Evolutionary conservation across 2,797 vertebrate genomes (phyloP), one percentile per base, ranked within the genome.

Genomic region (Esox masquinongy): DNA sequence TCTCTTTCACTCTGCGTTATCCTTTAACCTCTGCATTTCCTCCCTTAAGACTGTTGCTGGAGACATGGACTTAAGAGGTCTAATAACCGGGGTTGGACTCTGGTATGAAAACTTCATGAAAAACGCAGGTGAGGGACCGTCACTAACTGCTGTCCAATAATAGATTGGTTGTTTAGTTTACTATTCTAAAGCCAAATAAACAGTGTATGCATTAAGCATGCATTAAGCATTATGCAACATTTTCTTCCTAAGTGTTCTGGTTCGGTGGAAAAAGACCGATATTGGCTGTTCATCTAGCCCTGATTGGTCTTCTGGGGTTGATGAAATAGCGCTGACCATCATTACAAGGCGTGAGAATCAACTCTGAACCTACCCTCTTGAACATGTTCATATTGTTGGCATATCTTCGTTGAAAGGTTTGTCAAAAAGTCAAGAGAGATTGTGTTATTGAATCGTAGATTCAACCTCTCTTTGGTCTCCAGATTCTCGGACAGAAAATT

Each of bases 91-190:
- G 12, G 96, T 93, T 1, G 92, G 93, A 0, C 88, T 89, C 9
- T 88, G 97, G 74, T 99, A 99, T 73, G 95, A 96, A 75, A 92
- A 94, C 70, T 96, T 95, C 93, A 91, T 99, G 82, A 96, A 96
- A 91, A 90, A 93, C 88, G 96, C 96, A 3, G 98, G 98, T 97
- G 86, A 94, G 94, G 43, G 24, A 79, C 15, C 66, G 2, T 12
- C 34, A 68, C 9, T 47, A 47, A 69, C 36, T 49, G 31, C 11
- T 68, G 66, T 39, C 34, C 34, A 19, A 19, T 17, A 19, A 68
- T 39, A 8, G 15, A 34, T 39, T n/a, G 19, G 14, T 34, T n/a
- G 5, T 29, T 68, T 34, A 39, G 34, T 47, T 47, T 47, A 14
- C 43, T 47, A 47, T 14, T 47, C 43, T 47, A 34, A 39, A 34